Evolutionary conservation across 2,113 vertebrate species (phyloP).

Genomic region (Hassar affinis): DNA sequence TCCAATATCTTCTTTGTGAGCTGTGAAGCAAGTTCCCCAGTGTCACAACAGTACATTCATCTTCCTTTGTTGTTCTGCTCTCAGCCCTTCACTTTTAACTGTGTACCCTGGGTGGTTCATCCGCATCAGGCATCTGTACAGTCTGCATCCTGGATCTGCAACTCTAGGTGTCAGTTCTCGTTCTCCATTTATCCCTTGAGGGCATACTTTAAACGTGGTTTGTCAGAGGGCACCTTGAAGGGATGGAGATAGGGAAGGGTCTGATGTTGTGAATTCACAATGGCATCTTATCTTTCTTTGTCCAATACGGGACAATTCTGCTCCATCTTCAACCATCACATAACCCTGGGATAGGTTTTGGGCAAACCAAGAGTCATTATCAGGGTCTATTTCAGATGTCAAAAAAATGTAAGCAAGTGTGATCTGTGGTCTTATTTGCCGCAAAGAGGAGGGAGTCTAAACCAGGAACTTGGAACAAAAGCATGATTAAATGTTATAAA

Average conservation of each 20-base stretch:
- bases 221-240: neutral
- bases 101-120: slow-evolving; percentile 4
- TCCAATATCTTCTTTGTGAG: neutral
- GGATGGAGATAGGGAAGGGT: neutral
- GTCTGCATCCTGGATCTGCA: neutral
- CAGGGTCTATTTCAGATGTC: neutral
- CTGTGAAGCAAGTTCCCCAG: slow-evolving; percentile 1
- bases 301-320: neutral
- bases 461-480: neutral
- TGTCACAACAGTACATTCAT: slow-evolving; percentile 12
- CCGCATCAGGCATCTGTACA: slow-evolving; percentile 1
- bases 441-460: neutral
- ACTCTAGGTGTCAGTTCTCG: neutral
- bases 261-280: neutral
- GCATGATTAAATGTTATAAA: neutral
- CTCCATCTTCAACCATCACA: neutral
- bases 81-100: neutral
- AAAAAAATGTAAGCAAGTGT: neutral
- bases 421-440: neutral
- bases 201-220: neutral
- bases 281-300: neutral
- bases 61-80: slow-evolving; percentile 12
- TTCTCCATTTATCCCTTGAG: slow-evolving; percentile 1
- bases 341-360: neutral
- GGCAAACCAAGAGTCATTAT: neutral